Evolutionary conservation across 2,888 invertebrate genomes (phyloP).

Genomic region (Catocala nupta): DNA sequence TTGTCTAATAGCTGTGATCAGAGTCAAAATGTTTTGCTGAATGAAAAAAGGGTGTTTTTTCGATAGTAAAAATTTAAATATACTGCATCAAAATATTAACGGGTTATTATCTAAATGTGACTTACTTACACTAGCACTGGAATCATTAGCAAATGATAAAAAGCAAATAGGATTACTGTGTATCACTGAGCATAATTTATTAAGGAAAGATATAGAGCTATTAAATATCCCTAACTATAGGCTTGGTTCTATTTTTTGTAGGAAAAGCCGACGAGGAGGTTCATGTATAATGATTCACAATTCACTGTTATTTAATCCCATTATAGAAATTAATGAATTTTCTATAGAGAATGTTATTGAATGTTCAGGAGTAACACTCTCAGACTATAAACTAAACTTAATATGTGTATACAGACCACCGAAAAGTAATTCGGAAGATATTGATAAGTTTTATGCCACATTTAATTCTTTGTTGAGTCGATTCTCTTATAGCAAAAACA

Average conservation of each 20-base stretch:
- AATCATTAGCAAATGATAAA: neutral
- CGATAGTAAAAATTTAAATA: constrained; percentile 4
- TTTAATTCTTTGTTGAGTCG: neutral
- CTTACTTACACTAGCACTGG: constrained; percentile 5
- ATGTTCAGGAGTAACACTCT: constrained; percentile 16
- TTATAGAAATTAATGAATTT: constrained; percentile 14
- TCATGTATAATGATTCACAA: constrained; percentile 9
- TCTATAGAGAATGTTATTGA: constrained; percentile 14
- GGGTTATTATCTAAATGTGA: constrained; percentile 17
- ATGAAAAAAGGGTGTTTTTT: constrained; percentile 9
- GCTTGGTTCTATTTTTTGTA: constrained; percentile 4
- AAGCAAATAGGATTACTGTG: constrained; percentile 9
- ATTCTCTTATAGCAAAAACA: neutral
- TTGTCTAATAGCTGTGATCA: no score
- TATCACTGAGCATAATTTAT: constrained; percentile 15
- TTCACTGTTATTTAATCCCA: constrained; percentile 1
- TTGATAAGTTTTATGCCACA: neutral
- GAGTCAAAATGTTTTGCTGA: neutral
- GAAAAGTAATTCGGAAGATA: constrained; percentile 1
- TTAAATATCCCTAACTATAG: constrained; percentile 7
- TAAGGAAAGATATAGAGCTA: neutral
- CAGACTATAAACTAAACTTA: constrained; percentile 9
- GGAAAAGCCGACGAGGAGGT: constrained; percentile 14
- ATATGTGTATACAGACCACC: constrained; percentile 22
- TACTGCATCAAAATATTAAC: constrained; percentile 20